phyloP scores from a whole-genome alignment of 2,113 vertebrate genomes.

The Alaudala cheleensis region DNA sequence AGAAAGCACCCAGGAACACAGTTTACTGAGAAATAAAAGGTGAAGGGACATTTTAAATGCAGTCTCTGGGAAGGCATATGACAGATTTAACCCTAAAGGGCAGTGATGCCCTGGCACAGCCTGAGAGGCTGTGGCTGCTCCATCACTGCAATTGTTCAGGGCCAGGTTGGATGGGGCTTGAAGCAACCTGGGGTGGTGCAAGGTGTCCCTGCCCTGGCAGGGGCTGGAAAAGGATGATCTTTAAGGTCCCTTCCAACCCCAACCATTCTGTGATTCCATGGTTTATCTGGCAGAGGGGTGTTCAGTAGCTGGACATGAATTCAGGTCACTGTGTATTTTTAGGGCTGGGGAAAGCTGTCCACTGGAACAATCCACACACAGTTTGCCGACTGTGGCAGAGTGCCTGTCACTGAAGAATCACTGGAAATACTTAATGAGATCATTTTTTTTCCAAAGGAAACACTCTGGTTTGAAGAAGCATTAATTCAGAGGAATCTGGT shows the following conservation, averaged over 20 bases:
- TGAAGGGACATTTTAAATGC: not conserved
- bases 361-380: not conserved
- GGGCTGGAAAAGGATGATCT: not conserved
- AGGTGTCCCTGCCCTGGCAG: not conserved
- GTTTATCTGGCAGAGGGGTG: not conserved
- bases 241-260: not conserved
- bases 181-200: not conserved
- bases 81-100: not conserved
- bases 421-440: not conserved
- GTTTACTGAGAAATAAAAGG: not conserved
- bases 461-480: not conserved
- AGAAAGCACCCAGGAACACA: not conserved
- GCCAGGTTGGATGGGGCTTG: not conserved
- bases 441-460: not conserved
- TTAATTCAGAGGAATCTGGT: not conserved
- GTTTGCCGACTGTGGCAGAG: rapidly evolving
- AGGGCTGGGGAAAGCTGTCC: not conserved
- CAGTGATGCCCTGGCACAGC: not conserved
- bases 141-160: not conserved
- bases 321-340: not conserved
- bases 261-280: not conserved
- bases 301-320: not conserved
- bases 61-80: not conserved
- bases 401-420: not conserved
- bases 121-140: not conserved